phyloP scores from a whole-genome alignment of 2,797 vertebrate genomes.

The Rhinogobio ventralis region DNA sequence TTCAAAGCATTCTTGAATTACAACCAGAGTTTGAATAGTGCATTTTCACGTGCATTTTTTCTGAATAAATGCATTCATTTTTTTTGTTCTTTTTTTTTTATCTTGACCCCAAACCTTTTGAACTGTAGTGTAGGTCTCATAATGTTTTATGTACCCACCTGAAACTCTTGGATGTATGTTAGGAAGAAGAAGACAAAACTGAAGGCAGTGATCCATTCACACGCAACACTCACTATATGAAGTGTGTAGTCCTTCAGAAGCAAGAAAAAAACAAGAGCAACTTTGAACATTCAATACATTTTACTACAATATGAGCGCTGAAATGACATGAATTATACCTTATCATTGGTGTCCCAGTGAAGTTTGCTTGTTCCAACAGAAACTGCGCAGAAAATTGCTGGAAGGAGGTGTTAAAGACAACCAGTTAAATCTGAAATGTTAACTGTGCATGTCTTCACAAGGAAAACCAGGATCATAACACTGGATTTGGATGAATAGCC shows the following conservation, averaged over 20 bases:
- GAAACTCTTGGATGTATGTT: constrained; percentile 92
- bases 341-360: constrained; percentile 78
- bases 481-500: background rate
- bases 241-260: constrained; percentile 80
- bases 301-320: background rate
- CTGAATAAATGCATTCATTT: background rate
- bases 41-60: too few relatives aligned
- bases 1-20: too few relatives aligned
- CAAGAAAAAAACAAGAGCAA: background rate
- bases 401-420: constrained; percentile 58
- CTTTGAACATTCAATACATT: background rate
- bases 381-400: constrained; percentile 83
- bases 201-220: constrained; percentile 93
- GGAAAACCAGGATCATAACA: background rate
- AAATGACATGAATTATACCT: constrained; percentile 74
- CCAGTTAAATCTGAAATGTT: background rate
- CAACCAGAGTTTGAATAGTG: too few relatives aligned
- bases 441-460: background rate
- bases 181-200: constrained; percentile 93
- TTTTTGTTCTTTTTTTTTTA: too few relatives aligned
- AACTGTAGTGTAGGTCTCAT: background rate
- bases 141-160: constrained; percentile 78
- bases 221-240: constrained; percentile 82
- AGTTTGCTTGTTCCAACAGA: constrained; percentile 76
- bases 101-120: background rate